Base-by-base conservation (phyloP, 64 coral and sea anemone genomes). In the Montipora capricornis region DNA sequence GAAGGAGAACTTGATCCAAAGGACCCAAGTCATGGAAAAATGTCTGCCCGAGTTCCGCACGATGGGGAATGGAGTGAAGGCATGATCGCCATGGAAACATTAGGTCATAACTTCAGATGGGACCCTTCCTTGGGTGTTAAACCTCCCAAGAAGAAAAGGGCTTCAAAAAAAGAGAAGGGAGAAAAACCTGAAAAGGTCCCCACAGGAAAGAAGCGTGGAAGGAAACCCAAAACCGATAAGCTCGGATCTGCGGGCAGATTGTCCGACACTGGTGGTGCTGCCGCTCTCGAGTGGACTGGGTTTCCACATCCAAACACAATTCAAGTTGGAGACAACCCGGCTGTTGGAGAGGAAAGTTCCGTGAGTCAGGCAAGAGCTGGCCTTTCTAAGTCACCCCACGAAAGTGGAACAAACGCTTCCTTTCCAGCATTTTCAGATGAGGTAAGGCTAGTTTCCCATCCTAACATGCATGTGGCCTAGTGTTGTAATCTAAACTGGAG, bases 241-340 rank as follows among this genome's bases (percentile, higher is more conserved):
- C 94, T 99, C 94, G 97, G 94, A 96, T 94, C 98, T 96, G 98
- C 98, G 95, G 98, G 92, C 87, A 88, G 81, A 62, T 91, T 82
- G 26, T 83, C 84, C 47, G 91, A 94, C 83, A 83, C 91, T 80
- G 89, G 89, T 88, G 93, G 89, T 69, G 79, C 20, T 82, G 46
- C 49, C 2, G 71, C 83, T 62, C 89, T 66, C 70, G 93, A 94
- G 37, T 91, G 77, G 89, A 87, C 29, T 52, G 89, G 73, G 76
- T 82, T 64, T 71, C 48, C 8, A 2, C 84, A 24, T 12, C 84
- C 83, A 4, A 73, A 77, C 60, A n/a, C 74, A 84, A 10, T 94
- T 29, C 83, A 52, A 52, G 67, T 50, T n/a, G 50, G 68, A 61
- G 11, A 22, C 22, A 55, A 78, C 44, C 66, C 85, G 14, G 66